Base-by-base conservation (phyloP, 2,113 vertebrate genomes). In the Saguinus midas region DNA sequence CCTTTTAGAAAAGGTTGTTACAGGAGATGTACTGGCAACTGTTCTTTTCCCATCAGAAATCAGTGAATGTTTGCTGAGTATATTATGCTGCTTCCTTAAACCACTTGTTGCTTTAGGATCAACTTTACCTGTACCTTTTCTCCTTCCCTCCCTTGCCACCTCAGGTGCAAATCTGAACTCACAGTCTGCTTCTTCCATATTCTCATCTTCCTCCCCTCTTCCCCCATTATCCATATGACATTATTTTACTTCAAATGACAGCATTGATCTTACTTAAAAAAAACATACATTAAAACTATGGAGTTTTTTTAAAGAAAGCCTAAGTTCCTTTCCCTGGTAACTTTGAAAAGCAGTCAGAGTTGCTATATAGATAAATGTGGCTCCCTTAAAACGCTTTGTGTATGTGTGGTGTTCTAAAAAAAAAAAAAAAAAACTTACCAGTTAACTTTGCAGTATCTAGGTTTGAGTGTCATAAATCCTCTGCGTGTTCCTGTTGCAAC, bases 1-100 rank as follows among this genome's bases (percentile, higher is more conserved):
- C 98, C 97, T 97, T 97, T 98, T 98, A 98, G 98, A 97, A 98
- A 97, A 97, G 95, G 95, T 97, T 93, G 96, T 97, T 97, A 96
- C 68, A 88, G 91, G 97, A 97, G 93, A 98, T 97, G 95, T 96
- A 97, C 97, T 98, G 97, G 97, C 96, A 98, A 88, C 75, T 97
- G 64, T 98, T 97, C 80, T 98, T 97, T 96, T 93, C 96, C 95
- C 97, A 95, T 95, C 88, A 94, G n/a, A 97, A 97, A 97, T 94
- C 96, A 98, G 96, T 97, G 96, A 98, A 90, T 97, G 94, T 98
- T 97, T 98, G 96, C 97, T 86, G 96, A 97, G 79, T 96, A 78
- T 95, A 68, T 97, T 96, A 95, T 97, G 97, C 98, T 97, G 97
- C 98, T 98, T 97, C 92, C 95, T 97, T 96, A 96, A 97, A 97